Conservation (phyloP, 1,140 invertebrate genomes). For the Diprion similis region DNA sequence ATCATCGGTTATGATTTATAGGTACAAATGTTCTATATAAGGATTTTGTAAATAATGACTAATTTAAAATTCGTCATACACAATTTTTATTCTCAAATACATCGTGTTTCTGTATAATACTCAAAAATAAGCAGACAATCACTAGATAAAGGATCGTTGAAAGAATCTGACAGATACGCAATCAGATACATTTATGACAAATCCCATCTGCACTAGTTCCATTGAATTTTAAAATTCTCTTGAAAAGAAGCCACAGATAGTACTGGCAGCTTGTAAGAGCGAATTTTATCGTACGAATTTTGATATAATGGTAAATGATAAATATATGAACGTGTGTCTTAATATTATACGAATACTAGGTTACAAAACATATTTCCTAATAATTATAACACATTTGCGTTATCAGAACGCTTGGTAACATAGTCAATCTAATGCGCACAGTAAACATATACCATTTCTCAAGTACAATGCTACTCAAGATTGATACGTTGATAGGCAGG, state of each 20-base stretch:
- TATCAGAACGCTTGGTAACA: neutral
- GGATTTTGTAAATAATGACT: no score
- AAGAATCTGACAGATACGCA: neutral
- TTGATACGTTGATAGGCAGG: no score
- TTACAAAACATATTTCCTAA: constrained; percentile 5
- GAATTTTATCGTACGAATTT: no score
- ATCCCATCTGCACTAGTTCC: no score
- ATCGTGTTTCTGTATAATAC: neutral
- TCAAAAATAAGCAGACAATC: neutral
- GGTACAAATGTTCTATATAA: no score
- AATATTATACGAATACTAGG: neutral
- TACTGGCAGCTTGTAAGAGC: no score
- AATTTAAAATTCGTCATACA: neutral
- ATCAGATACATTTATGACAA: neutral
- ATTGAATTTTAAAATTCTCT: neutral
- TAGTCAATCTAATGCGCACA: neutral
- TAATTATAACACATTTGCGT: neutral
- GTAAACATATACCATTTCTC: no score
- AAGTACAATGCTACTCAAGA: no score
- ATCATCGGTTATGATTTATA: no score
- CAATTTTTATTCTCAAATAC: constrained; percentile 8
- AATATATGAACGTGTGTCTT: neutral
- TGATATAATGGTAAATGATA: neutral
- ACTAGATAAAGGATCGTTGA: neutral
- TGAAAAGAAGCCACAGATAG: neutral